A percentile compares a stretch with the other conserved stretches of the same genome.
These are phyloP conservation scores for Automeris io DNA, from an alignment of 2,888 invertebrate species.

Conservation along the genomic window DNA sequence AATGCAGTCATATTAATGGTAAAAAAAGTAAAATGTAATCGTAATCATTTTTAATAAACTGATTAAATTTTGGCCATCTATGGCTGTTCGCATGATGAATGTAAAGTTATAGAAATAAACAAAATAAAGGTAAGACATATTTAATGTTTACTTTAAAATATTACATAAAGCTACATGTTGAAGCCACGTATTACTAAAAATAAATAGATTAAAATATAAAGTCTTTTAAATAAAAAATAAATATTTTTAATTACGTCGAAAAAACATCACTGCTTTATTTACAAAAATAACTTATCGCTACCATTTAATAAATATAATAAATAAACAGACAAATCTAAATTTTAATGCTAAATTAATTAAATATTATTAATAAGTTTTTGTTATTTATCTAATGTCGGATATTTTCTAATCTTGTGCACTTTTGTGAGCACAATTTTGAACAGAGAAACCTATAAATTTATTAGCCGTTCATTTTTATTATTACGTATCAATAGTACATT, in stretches of 20 bases:
- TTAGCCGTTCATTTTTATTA: neutral
- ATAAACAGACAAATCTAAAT: slow-evolving; percentile 9
- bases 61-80: too few relatives aligned
- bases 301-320: slow-evolving; percentile 44
- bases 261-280: slow-evolving; percentile 59
- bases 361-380: slow-evolving; percentile 3
- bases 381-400: neutral
- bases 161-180: neutral
- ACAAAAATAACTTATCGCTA: slow-evolving; percentile 55
- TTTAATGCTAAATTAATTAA: slow-evolving; percentile 7
- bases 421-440: neutral
- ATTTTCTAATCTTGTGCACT: slow-evolving; percentile 6
- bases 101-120: too few relatives aligned
- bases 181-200: neutral
- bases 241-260: slow-evolving; percentile 3
- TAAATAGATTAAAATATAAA: slow-evolving; percentile 13
- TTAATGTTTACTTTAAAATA: neutral
- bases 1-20: too few relatives aligned
- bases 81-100: too few relatives aligned
- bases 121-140: too few relatives aligned
- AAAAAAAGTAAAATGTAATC: too few relatives aligned
- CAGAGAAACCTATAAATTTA: neutral
- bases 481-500: neutral
- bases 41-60: too few relatives aligned
- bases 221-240: slow-evolving; percentile 15